Evolutionary conservation across 2,888 invertebrate genomes (phyloP), one percentile per base, ranked within the genome.

Genomic region (Drosophila barbarae): DNA sequence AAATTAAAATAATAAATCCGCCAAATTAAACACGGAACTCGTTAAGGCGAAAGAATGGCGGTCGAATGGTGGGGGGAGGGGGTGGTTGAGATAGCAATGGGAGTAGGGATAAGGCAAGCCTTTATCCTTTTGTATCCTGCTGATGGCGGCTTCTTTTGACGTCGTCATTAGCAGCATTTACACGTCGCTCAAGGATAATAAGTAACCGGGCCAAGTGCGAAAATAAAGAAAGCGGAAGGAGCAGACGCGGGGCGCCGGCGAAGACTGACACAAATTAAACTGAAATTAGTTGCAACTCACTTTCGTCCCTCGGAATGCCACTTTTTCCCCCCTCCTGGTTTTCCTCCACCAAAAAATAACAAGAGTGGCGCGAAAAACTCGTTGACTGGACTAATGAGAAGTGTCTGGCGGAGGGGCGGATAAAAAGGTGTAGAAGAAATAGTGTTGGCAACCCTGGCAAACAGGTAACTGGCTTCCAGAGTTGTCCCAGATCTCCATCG

Each of bases 1-100:
- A 84, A 81, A 81, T 81, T 81, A 82, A 84, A 81, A 81, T 84
- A 84, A 81, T 84, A 81, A 84, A 82, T 82, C 79, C 54, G 66
- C 70, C 64, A 76, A 82, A 79, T 81, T 82, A 74, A 82, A 79
- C 68, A 71, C 68, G 77, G 71, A 77, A 72, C 70, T 81, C 84
- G 71, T 81, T 81, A 76, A 75, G 69, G 76, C 35, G 13, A 47
- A 28, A 36, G 36, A n/a, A 36, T 32, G 54, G 39, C 47, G 35
- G 28, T 9, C 30, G n/a, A 49, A 26, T 30, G 39, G n/a, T 3
- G 23, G 4, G 5, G 38, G 21, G 13, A 32, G 8, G 51, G 10
- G 5, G 34, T 1, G 7, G 15, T 6, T 18, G 6, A 15, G 15
- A n/a, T 35, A 36, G 32, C 21, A 10, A 23, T 5, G 15, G 8